Evolutionary conservation across 1,140 invertebrate genomes (phyloP).

Genomic region (Macrobrachium rosenbergii): DNA sequence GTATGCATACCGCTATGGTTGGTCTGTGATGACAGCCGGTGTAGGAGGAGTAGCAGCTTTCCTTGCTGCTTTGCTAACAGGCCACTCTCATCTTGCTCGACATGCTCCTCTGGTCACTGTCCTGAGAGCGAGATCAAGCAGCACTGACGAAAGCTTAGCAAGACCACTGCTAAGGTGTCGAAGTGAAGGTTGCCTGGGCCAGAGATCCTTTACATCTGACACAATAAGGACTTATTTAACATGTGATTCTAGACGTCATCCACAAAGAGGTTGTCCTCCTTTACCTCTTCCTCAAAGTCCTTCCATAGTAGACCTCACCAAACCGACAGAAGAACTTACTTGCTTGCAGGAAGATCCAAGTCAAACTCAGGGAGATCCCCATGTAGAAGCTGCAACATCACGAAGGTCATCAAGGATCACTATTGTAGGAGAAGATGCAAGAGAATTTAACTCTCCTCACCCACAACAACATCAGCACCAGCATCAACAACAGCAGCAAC

Average conservation of each 20-base stretch:
- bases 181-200: conserved; percentile 57
- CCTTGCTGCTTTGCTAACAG: conserved; percentile 57
- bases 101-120: conserved; percentile 43
- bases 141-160: conserved; percentile 47
- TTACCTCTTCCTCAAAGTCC: conserved; percentile 38
- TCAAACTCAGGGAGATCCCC: conserved; percentile 26
- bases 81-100: conserved; percentile 56
- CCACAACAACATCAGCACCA: conserved; percentile 15
- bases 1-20: conserved; percentile 61
- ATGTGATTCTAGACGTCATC: conserved; percentile 54
- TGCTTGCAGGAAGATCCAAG: no score
- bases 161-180: conserved; percentile 54
- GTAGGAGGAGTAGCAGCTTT: conserved; percentile 51
- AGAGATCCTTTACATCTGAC: conserved; percentile 58
- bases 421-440: conserved; percentile 29
- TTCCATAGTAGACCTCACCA: conserved; percentile 61
- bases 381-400: neutral
- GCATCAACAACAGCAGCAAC: conserved; percentile 21
- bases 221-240: conserved; percentile 63
- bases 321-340: no score
- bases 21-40: conserved; percentile 51
- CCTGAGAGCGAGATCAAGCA: neutral
- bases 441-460: neutral
- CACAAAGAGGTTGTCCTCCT: neutral
- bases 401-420: conserved; percentile 42